Percentiles rank a stretch among this genome's conserved stretches.
Evolutionary conservation across 1,140 invertebrate genomes (phyloP).

Genomic region (Hetaerina americana): DNA sequence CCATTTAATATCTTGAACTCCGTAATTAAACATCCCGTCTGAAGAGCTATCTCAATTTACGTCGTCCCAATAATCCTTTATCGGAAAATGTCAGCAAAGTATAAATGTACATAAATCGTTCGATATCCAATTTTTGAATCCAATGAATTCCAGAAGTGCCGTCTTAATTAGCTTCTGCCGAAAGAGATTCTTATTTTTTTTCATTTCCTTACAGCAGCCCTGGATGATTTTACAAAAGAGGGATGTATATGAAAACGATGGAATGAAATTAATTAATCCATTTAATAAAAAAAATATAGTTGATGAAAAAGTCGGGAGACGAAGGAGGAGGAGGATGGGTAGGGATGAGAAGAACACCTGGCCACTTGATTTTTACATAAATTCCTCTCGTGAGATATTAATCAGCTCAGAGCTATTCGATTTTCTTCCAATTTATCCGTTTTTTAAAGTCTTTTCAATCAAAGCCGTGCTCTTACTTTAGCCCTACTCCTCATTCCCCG

Average conservation of each 20-base stretch:
- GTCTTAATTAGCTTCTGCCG: not conserved
- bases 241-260: not conserved
- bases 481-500: not conserved
- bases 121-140: not conserved
- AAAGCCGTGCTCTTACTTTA: not conserved
- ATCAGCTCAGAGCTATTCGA: not conserved
- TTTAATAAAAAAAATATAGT: not conserved
- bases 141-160: not conserved
- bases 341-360: not conserved
- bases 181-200: not conserved
- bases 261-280: not conserved
- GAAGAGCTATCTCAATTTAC: too few relatives aligned
- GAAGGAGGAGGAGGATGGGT: not conserved
- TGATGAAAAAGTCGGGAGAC: too few relatives aligned
- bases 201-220: not conserved
- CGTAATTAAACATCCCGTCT: slow-evolving; percentile 7
- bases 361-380: not conserved
- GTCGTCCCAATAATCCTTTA: not conserved
- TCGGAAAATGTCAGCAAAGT: not conserved
- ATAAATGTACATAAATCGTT: not conserved
- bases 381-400: not conserved
- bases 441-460: not conserved
- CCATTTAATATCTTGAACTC: too few relatives aligned
- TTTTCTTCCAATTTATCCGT: not conserved
- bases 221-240: not conserved